Evolutionary conservation across 2,113 vertebrate species (phyloP).

Genomic region (Merops nubicus): DNA sequence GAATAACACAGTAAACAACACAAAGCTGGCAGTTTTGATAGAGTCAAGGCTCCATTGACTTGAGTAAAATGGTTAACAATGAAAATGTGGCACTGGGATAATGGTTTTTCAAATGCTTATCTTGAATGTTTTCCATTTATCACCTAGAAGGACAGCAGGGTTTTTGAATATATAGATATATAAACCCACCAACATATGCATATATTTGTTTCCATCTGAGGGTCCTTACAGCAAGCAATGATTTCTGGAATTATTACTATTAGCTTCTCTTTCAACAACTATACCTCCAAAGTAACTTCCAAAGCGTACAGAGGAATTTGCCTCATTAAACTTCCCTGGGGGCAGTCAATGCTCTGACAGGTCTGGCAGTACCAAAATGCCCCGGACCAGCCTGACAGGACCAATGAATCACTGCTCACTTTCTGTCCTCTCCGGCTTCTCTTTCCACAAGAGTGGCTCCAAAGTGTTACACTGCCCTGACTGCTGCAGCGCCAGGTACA

Average conservation of each 20-base stretch:
- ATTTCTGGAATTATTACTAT: neutral
- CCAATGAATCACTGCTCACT: slow-evolving; percentile 11
- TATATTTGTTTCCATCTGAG: neutral
- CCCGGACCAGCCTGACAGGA: neutral
- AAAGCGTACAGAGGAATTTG: neutral
- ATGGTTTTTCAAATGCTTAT: neutral
- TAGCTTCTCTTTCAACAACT: neutral
- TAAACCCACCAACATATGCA: neutral
- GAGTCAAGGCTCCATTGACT: neutral
- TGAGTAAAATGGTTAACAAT: neutral
- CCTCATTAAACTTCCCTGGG: neutral
- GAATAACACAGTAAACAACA: neutral
- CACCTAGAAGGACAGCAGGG: neutral
- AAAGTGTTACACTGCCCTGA: neutral
- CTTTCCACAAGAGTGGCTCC: slow-evolving; percentile 10
- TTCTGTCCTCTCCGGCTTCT: neutral
- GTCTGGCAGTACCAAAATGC: neutral
- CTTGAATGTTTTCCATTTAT: neutral
- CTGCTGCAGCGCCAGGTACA: neutral
- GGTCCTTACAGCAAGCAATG: neutral
- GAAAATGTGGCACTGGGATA: neutral
- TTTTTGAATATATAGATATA: neutral
- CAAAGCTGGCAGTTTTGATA: neutral
- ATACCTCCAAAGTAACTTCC: neutral
- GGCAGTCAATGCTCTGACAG: neutral